Evolutionary conservation across 1,140 invertebrate genomes (phyloP), one percentile per base, ranked within the genome.

Genomic region (Heterodera schachtii): DNA sequence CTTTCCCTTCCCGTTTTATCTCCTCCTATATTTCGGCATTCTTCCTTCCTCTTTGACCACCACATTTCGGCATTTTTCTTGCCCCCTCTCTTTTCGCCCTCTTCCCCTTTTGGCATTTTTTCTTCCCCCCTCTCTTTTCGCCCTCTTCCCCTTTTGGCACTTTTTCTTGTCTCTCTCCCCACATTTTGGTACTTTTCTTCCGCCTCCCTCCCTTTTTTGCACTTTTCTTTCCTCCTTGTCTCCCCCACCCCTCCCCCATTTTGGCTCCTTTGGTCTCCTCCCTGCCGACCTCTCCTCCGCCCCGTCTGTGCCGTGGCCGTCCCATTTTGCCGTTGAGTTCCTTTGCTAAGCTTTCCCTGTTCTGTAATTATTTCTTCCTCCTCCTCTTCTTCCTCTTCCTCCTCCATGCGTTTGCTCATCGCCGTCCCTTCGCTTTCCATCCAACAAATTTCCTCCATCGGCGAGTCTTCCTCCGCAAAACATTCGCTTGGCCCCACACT

Each of bases 371-470:
- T 31, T 1, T 31, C 69, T 6, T 16, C 69, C 21, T 16, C 69
- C 5, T 43, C 69, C 2, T 31, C 69, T 41, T 19, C 4, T 31
- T n/a, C 69, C 9, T 46, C 31, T 41, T 69, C 67, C 67, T 41
- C 69, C 69, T 43, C 69, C 69, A 13, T 46, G 69, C 57, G 5
- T 1, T 13, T 46, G 21, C 43, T n/a, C 69, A 41, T 71, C 31
- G 7, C n/a, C 69, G 69, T 41, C 67, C 7, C 7, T 41, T 71
- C 69, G 9, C 69, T n/a, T 41, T 71, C 69, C 9, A 41, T 71
- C 69, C 69, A 71, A 11, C 31, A 41, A 6, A 41, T 71, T 46
- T 71, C 69, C n/a, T 71, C 69, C 69, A 71, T 41, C n/a, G 69
- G 6, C 41, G 31, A 71, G 31, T 71, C 69, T 41, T 71, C 69